Base-by-base conservation (phyloP, 2,113 vertebrate genomes). In the Melozone crissalis region DNA sequence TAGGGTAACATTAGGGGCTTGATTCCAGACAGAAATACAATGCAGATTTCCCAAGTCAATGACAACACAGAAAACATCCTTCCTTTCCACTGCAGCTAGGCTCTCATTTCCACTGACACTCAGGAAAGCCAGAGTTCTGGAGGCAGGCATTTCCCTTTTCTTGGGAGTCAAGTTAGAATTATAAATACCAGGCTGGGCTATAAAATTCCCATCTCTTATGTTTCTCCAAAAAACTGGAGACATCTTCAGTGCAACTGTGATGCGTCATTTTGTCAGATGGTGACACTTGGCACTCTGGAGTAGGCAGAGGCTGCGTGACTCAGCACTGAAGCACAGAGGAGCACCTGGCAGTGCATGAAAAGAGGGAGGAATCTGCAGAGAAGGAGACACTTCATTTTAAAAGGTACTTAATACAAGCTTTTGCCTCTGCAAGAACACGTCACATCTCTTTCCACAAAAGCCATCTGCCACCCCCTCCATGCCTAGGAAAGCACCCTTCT, bases 221-320 rank as follows among this genome's bases (percentile, higher is more conserved):
- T 85, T 95, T 93, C 89, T 73, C 58, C 2, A 83, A 78, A 87
- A 78, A 93, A 19, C 0, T 43, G 49, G 35, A 81, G 49, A 39
- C 24, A 83, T 57, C 72, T 83, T 67, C 55, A 77, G 55, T n/a
- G 21, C 84, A 69, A 68, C 19, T 71, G 46, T 41, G 81, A 85
- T 71, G 78, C 76, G 75, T 90, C 87, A 61, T 55, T 95, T 94
- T 93, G 78, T 97, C 87, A 95, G 81, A 74, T 51, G 68, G 39
- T 39, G 71, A 76, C 90, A 88, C 71, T 88, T 91, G 78, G 93
- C 58, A 30, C 55, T 63, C 55, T 47, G 72, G 67, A 95, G 82
- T 55, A 66, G 63, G 43, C 84, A 87, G 67, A 73, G 59, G 26
- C 87, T 86, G 33, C 0, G 4, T 90, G 90, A 95, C 87, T 95